Evolutionary conservation across 2,113 vertebrate species (phyloP), one percentile per base, ranked within the genome.

Genomic region (Sporophila hypoxantha): DNA sequence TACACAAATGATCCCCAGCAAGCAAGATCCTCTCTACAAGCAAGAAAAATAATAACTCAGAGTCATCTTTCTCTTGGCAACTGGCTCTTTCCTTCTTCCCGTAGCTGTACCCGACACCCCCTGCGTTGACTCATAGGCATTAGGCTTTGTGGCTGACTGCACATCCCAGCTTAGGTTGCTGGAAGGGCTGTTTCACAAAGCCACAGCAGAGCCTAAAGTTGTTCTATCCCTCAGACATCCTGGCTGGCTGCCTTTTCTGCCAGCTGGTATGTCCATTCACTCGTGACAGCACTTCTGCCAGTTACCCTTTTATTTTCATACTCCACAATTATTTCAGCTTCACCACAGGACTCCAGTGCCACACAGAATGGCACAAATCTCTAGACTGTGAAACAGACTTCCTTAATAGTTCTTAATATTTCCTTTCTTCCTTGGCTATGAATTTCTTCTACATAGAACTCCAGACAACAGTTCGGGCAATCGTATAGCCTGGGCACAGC

Each of bases 121-220:
- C 60, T 39, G 82, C 53, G 6, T 25, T 85, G 94, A 89, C 85
- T 92, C 88, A 85, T 0, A 76, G 79, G 27, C 60, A 34, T 39
- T 50, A 50, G 52, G 56, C 41, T 94, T 89, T 70, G 69, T 3
- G 68, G 90, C 90, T 91, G 77, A 47, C 87, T 86, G 88, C 80
- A 42, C 73, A 47, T 1, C 52, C 65, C 86, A 64, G 76, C 69
- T 74, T 57, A 41, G 32, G 29, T 41, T 89, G 82, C 90, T 85
- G 88, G 90, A 89, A 93, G 68, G 22, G 65, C 22, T 84, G 56
- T 67, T 91, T 82, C 79, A 87, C 39, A 76, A 89, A 94, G 79
- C 93, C 87, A 77, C 85, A 85, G 79, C 27, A 36, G 53, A 84
- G 73, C 49, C 69, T 50, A 3, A 80, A 74, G 82, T 60, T 9